Evolutionary conservation across 2,113 vertebrate genomes (phyloP).

Genomic region (Ophthalmolycus amberensis): DNA sequence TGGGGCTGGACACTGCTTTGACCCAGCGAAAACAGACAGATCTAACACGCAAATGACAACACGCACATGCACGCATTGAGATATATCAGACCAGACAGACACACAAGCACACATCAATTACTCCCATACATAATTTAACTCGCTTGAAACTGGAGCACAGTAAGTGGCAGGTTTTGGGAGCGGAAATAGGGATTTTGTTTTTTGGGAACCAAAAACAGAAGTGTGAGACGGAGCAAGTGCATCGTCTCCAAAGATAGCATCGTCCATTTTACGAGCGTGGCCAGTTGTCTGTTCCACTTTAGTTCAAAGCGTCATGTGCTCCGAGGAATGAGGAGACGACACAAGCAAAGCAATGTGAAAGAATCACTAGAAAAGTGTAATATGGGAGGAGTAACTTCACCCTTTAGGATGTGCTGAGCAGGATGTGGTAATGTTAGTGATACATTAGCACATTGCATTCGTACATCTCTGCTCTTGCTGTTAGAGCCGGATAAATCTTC

Average conservation of each 20-base stretch:
- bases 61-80: background rate
- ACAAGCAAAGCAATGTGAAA: background rate
- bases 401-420: background rate
- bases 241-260: background rate
- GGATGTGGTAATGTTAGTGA: background rate
- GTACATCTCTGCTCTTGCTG: constrained; percentile 4
- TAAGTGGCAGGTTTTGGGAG: constrained; percentile 43
- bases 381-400: background rate
- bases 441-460: background rate
- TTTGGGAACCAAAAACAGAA: constrained; percentile 38
- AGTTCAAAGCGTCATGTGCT: background rate
- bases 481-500: background rate
- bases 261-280: constrained; percentile 1
- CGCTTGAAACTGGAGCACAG: constrained; percentile 34
- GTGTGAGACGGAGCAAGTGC: constrained; percentile 24
- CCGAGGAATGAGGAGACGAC: background rate
- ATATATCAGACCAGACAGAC: constrained; percentile 30
- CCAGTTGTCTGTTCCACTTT: constrained; percentile 36
- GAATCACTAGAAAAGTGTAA: background rate
- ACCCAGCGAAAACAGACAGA: constrained; percentile 27
- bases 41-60: constrained; percentile 28
- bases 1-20: constrained; percentile 66
- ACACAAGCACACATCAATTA: constrained; percentile 28
- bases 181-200: background rate
- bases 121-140: constrained; percentile 58